Base-by-base conservation (phyloP, 2,888 invertebrate species). In the Thecophora atra region DNA sequence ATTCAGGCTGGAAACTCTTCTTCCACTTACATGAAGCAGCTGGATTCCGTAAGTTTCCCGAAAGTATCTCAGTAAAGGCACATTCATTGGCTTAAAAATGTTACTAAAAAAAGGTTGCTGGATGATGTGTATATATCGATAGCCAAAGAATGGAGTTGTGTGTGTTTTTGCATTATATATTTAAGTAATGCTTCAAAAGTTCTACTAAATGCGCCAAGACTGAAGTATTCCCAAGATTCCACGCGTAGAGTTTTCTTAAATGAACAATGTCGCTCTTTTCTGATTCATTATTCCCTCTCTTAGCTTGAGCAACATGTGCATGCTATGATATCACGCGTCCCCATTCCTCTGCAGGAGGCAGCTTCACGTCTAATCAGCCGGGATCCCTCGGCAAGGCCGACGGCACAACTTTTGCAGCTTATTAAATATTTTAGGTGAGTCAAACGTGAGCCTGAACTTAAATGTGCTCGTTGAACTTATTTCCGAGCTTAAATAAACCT, bases 1-100 rank as follows among this genome's bases (percentile, higher is more conserved):
- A 93, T 99, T 76, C 95, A 96, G 84, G 94, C 98, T 17, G 94
- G 94, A 83, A 94, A 97, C 87, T 97, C 94, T 81, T 92, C 93
- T 60, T 92, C 95, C 76, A 91, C 93, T 75, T 98, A 98, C 87
- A 87, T 93, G 81, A 97, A 96, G 86, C 97, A 97, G 88, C 88
- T 97, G 74, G 97, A 97, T 85, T 89, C 90, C 89, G 98, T 98
- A 88, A 92, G 93, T 87, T n/a, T n/a, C n/a, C n/a, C n/a, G n/a
- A n/a, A n/a, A n/a, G n/a, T n/a, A n/a, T n/a, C n/a, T n/a, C n/a
- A n/a, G n/a, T n/a, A n/a, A n/a, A n/a, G n/a, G n/a, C n/a, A n/a
- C n/a, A n/a, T n/a, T n/a, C n/a, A n/a, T n/a, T n/a, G n/a, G n/a
- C n/a, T n/a, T n/a, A n/a, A n/a, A n/a, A n/a, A n/a, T n/a, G n/a